These are phyloP conservation scores for Suillia variegata DNA, from an alignment of 2,888 invertebrate species.

Conservation along the genomic window DNA sequence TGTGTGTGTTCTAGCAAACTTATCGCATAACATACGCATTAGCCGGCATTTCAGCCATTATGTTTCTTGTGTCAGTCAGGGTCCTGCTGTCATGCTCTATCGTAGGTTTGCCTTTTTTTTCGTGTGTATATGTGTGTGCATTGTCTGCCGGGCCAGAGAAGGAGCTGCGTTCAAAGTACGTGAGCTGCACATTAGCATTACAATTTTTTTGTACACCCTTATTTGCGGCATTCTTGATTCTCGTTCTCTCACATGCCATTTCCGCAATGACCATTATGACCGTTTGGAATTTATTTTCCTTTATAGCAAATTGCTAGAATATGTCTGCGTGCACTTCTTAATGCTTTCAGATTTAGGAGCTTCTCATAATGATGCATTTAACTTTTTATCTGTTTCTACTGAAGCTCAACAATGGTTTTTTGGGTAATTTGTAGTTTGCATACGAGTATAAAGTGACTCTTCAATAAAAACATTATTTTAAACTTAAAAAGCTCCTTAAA, in stretches of 20 bases:
- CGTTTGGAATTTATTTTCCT: not conserved
- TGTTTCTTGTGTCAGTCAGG: constrained; percentile 18
- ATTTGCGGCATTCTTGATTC: not conserved
- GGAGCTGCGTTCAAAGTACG: not conserved
- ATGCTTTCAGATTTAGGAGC: not conserved
- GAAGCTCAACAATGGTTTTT: too few relatives aligned
- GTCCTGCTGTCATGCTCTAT: too few relatives aligned
- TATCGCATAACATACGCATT: constrained; percentile 38
- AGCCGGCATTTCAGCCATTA: constrained; percentile 31
- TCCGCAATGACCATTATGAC: not conserved
- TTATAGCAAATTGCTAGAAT: not conserved
- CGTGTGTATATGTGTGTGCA: not conserved
- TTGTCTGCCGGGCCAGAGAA: not conserved
- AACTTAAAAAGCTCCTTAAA: too few relatives aligned
- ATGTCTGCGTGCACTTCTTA: not conserved
- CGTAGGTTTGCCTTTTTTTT: not conserved
- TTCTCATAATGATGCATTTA: not conserved
- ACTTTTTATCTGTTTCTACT: too few relatives aligned
- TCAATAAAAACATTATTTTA: too few relatives aligned
- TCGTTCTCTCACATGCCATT: not conserved
- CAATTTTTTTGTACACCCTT: not conserved
- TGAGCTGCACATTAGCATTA: constrained; percentile 1
- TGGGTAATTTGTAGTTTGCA: too few relatives aligned
- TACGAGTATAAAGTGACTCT: too few relatives aligned
- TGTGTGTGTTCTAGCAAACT: constrained; percentile 12